A percentile compares a stretch with the other conserved stretches of the same genome.
These are phyloP conservation scores for Okamejei kenojei DNA, from an alignment of 2,797 vertebrate species.

Conservation along the genomic window DNA sequence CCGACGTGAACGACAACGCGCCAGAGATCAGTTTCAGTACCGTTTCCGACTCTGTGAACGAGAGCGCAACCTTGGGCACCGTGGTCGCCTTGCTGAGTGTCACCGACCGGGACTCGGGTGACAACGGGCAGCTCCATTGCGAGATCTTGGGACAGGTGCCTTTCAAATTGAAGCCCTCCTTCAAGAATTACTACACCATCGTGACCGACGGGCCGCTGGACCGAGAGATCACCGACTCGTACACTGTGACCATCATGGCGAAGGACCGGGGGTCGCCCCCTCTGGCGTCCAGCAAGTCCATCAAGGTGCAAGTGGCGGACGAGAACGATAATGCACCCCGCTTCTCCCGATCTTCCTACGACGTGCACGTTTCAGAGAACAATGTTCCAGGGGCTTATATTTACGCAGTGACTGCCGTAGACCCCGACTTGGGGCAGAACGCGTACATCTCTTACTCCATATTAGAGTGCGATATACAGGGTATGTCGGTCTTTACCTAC, in stretches of 20 bases:
- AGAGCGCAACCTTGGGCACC: slow-evolving; percentile 81
- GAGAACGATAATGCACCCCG: slow-evolving; percentile 92
- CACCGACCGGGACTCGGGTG: slow-evolving; percentile 82
- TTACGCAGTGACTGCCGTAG: slow-evolving; percentile 84
- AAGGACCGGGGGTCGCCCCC: slow-evolving; percentile 77
- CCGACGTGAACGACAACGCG: slow-evolving; percentile 85
- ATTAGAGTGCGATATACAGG: slow-evolving; percentile 88
- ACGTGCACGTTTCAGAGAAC: slow-evolving; percentile 92
- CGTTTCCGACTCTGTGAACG: slow-evolving; percentile 86
- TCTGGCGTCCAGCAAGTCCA: slow-evolving; percentile 80
- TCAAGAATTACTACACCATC: slow-evolving; percentile 88
- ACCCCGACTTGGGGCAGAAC: slow-evolving; percentile 82
- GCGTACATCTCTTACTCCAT: slow-evolving; percentile 82
- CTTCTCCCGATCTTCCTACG: slow-evolving; percentile 81
- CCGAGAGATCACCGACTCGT: slow-evolving; percentile 79
- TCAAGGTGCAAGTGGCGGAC: slow-evolving; percentile 85
- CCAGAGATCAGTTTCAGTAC: slow-evolving; percentile 96
- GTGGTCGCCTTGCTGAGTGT: slow-evolving; percentile 92
- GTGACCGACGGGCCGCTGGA: slow-evolving; percentile 83
- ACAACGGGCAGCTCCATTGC: slow-evolving; percentile 87
- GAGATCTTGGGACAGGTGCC: slow-evolving; percentile 87
- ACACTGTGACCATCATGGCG: slow-evolving; percentile 85
- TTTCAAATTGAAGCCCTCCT: slow-evolving; percentile 86
- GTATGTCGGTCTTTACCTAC: slow-evolving; percentile 95
- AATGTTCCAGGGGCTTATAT: slow-evolving; percentile 96